Evolutionary conservation across 2,797 vertebrate genomes (phyloP), one percentile per base, ranked within the genome.

Genomic region (Sylvia borin): DNA sequence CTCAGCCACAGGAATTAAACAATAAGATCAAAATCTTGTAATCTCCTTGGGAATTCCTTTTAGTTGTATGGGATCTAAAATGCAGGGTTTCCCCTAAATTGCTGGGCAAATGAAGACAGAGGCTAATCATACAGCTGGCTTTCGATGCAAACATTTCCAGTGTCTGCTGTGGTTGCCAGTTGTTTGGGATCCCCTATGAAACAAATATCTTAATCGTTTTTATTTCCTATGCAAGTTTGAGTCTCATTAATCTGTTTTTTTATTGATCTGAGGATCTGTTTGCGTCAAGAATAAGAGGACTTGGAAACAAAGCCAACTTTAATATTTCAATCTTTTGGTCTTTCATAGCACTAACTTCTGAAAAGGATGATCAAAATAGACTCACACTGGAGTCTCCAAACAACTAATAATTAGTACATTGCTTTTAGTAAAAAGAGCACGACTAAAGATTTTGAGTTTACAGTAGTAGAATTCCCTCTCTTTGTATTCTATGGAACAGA

Each of bases 41-140:
- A 97, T 96, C 85, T 96, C 93, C 90, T 95, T 85, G 65, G 90
- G 91, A 94, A 92, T 96, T 93, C 83, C 85, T 96, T 95, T 93
- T 85, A 87, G 88, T 47, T 86, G 65, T 79, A 74, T 77, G 81
- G 87, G 85, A 84, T 86, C 77, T 79, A 82, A 94, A 94, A 87
- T 74, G 80, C 55, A 87, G 45, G 67, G 19, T 92, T 93, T 85
- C 67, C 85, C 74, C 77, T 86, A 87, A 92, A 82, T 64, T 88
- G 67, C 64, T 73, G 85, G 60, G 58, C 88, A 92, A 91, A 90
- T 47, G 45, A 90, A 93, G 74, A 42, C 83, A 85, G 72, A 79
- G 38, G 57, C 38, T 85, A 86, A 92, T 86, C 80, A 71, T 60
- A 89, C 20, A 45, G 34, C 53, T 87, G 84, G 42, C 53, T 92